Evolutionary conservation across 2,113 vertebrate genomes (phyloP), one percentile per base, ranked within the genome.

Genomic region (Lucifuga dentata): DNA sequence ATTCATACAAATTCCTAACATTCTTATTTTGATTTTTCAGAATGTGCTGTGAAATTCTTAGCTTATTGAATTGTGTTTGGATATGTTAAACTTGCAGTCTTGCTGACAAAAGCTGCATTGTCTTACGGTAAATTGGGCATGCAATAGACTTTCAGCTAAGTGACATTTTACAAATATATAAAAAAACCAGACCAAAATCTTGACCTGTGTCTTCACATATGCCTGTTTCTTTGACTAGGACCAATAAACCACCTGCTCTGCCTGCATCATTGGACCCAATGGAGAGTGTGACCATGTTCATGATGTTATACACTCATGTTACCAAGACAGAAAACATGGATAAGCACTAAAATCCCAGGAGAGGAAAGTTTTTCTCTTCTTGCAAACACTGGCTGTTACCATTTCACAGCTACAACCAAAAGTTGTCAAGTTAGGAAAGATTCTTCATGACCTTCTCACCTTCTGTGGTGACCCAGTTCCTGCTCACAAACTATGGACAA

Each of bases 391-490:
- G n/a, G 29, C 32, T 45, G 40, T 38, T 29, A 32, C 17, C 16
- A 21, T 23, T 26, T 36, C 39, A 58, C 36, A 21, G 55, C 15
- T 41, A 33, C 23, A 43, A 71, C 29, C 44, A n/a, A 57, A 20
- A 26, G 24, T 49, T 29, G 43, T 67, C 45, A n/a, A 20, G 59
- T 33, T 26, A 19, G 48, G 20, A 55, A 38, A 55, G 23, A 5
- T 51, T 68, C 62, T 48, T 41, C 32, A 12, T 86, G 78, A 83
- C 85, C 78, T 73, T 56, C 36, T 86, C 74, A 59, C 74, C 69
- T 73, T 67, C 20, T 52, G 39, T 50, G 44, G 68, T 33, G 21
- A 45, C n/a, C n/a, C n/a, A n/a, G 55, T 73, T 77, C 56, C 58
- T 73, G 50, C 41, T 76, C 72, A 66, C 76, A 56, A 81, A 69